A percentile compares a stretch with the other conserved stretches of the same genome.
These are phyloP conservation scores for Sebastes taczanowskii DNA, from an alignment of 2,797 vertebrate species.

Conservation along the genomic window DNA sequence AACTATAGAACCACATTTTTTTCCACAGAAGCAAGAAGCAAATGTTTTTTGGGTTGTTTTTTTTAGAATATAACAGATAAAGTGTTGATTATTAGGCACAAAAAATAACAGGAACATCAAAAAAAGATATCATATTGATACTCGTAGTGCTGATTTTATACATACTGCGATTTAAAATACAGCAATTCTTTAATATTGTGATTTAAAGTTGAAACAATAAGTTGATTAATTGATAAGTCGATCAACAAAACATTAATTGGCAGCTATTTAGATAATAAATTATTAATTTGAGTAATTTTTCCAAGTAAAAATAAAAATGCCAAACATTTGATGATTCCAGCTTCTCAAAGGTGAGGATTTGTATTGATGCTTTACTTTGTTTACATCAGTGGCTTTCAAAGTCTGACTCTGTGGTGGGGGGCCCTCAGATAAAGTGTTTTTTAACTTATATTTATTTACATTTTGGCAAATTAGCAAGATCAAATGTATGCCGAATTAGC, in stretches of 20 bases:
- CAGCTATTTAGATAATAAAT: too few relatives aligned
- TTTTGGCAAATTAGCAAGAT: background rate
- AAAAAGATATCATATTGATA: background rate
- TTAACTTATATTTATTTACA: background rate
- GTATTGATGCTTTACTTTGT: too few relatives aligned
- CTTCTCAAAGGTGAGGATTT: too few relatives aligned
- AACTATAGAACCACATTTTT: background rate
- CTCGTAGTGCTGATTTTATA: background rate
- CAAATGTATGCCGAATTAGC: background rate
- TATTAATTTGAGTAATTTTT: too few relatives aligned
- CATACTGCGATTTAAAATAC: rapidly evolving
- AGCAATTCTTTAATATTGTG: background rate
- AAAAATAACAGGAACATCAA: background rate
- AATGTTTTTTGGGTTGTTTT: too few relatives aligned
- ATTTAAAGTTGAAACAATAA: background rate
- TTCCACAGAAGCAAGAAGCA: background rate
- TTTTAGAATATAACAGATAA: background rate
- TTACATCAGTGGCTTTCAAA: too few relatives aligned
- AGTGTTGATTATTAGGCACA: background rate
- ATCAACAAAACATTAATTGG: too few relatives aligned
- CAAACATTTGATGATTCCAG: too few relatives aligned
- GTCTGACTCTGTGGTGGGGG: too few relatives aligned
- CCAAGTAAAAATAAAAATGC: too few relatives aligned
- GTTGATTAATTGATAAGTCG: too few relatives aligned
- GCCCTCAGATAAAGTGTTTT: too few relatives aligned